Base-by-base conservation (phyloP, 2,888 invertebrate species). In the Portevinia maculata region DNA sequence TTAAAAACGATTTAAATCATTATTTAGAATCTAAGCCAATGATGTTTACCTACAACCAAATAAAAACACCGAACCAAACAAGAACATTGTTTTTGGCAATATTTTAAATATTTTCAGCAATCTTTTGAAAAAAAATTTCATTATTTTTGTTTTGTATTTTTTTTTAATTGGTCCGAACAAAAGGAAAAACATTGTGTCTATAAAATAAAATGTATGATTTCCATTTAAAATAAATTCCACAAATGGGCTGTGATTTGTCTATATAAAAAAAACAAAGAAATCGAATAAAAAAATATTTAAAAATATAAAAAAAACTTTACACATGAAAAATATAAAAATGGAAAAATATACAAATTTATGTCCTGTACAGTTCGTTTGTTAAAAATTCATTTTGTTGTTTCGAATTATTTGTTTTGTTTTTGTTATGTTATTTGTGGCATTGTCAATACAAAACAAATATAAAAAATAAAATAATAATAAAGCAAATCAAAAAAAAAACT, bases 51-150 rank as follows among this genome's bases (percentile, higher is more conserved):
- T 41, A 78, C 37, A 50, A 44, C 57, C 48, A 50, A n/a, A 64
- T 24, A 37, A 69, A 15, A 62, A 55, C 60, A 85, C 86, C 86
- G 86, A 86, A 86, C 86, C 86, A 85, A 86, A 86, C n/a, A 84
- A 73, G 48, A 53, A 37, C 87, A 88, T 87, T 88, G 88, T 88
- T 88, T 88, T 88, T 88, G 89, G 88, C 88, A 88, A 88, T 88
- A 88, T 87, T 88, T 81, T 75, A 69, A 39, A 53, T 71, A 62
- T 37, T 24, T 70, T 76, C 48, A 55, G 21, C 9, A 8, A 34
- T 34, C 19, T 1, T 5, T 9, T 5, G 3, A 11, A 15, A 64
- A 65, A 32, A 69, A 37, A 8, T 24, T 46, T 46, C 39, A 7
- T 52, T 60, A 37, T 15, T 48, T 64, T 81, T 78, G 8, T 48